Conservation (phyloP, 2,888 invertebrate species). For the Arrhopalites spinosus region DNA sequence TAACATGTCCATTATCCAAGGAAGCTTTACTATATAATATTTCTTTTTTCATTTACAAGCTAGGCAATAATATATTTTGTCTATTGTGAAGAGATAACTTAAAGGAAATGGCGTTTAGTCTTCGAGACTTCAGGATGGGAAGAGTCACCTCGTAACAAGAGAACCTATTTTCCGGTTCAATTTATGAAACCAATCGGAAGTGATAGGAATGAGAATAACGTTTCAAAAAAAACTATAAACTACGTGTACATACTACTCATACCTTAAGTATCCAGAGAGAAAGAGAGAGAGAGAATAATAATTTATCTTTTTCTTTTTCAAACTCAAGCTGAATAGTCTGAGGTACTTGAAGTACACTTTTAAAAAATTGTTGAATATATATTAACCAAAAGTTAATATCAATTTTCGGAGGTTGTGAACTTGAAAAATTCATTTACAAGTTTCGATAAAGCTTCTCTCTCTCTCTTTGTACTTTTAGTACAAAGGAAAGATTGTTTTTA, state of each 20-base stretch:
- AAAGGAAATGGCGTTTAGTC: too few relatives aligned
- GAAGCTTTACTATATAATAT: too few relatives aligned
- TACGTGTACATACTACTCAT: too few relatives aligned
- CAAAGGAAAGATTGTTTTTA: neutral
- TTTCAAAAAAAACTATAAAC: too few relatives aligned
- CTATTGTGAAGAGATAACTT: too few relatives aligned
- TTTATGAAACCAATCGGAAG: slow-evolving; percentile 31
- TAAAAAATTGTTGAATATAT: too few relatives aligned
- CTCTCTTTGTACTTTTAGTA: neutral
- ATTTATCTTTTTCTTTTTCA: slow-evolving; percentile 19
- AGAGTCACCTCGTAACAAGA: too few relatives aligned
- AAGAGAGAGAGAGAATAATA: neutral
- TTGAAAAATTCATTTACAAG: slow-evolving; percentile 30
- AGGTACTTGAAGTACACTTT: neutral
- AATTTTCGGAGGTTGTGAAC: slow-evolving; percentile 19
- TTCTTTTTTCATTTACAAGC: too few relatives aligned
- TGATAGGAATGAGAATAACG: slow-evolving; percentile 20
- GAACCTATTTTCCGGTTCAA: slow-evolving; percentile 22
- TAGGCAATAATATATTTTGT: too few relatives aligned
- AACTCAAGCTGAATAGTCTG: neutral
- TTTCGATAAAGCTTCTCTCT: slow-evolving; percentile 25
- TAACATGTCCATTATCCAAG: slow-evolving; percentile 4
- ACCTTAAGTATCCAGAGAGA: neutral
- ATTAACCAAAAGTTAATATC: slow-evolving; percentile 10
- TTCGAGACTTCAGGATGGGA: too few relatives aligned